Evolutionary conservation across 1,140 invertebrate species (phyloP), one percentile per base, ranked within the genome.

Genomic region (Aphidius gifuensis): DNA sequence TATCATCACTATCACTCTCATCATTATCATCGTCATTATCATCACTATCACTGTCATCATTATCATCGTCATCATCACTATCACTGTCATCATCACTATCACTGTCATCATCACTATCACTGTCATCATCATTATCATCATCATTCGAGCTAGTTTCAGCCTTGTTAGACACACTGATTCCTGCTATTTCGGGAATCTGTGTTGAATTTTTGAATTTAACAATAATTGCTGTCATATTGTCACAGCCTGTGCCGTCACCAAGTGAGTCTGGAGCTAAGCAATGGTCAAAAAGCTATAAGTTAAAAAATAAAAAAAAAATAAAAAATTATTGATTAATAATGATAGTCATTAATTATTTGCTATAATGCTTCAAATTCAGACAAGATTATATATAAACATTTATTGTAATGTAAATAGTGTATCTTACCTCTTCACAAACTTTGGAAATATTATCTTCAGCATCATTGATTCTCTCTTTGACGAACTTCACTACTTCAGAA

Each of bases 221-320:
- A 72, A 99, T 94, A 56, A 99, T 91, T 59, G 94, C 93, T 2
- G 97, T 99, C 97, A 99, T 99, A 79, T 99, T 99, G 80, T 99
- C 97, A 81, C 96, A 99, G 42, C 97, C 97, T 8, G 95, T 98
- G 32, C 96, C 96, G 80, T 99, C 97, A 4, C 94, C 93, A 65
- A 87, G 81, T 3, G 94, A 96, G 72, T 96, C 89, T 38, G 92
- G 90, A 5, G 97, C 93, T 58, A 99, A 82, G 77, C 95, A 98
- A 68, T 90, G 84, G 71, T 96, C 91, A 75, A 99, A 99, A 69
- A 97, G 84, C 92, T 97, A 77, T 4, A 45, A 61, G 9, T 32
- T 21, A n/a, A 50, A 39, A 56, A 82, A 80, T 76, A 74, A 42
- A 6, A 71, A n/a, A n/a, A n/a, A n/a, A n/a, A n/a, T n/a, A 16